Conservation (phyloP, 2,113 vertebrate genomes). For the Fukomys damarensis region DNA sequence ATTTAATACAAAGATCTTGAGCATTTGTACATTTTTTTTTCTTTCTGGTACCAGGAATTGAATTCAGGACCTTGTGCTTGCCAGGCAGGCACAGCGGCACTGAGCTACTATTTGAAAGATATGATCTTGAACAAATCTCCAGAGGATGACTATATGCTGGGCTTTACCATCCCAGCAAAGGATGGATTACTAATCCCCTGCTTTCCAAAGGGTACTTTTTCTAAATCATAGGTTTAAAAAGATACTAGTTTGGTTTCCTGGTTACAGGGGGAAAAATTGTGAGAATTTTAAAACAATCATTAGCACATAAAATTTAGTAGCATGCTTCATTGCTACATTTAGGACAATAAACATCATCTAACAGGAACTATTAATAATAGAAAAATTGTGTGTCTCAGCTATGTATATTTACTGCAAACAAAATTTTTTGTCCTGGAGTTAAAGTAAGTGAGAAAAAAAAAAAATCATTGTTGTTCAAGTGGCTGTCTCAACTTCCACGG, state of each 20-base stretch:
- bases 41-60: no score
- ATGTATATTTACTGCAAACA: neutral
- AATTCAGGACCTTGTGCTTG: no score
- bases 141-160: neutral
- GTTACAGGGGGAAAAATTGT: neutral
- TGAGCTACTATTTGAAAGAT: neutral
- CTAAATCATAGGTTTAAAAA: neutral
- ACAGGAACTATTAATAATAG: neutral
- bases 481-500: neutral
- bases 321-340: neutral
- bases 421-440: slow-evolving; percentile 14
- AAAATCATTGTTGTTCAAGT: neutral
- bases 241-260: neutral
- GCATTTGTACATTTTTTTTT: neutral
- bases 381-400: neutral
- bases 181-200: neutral
- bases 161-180: neutral
- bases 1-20: neutral
- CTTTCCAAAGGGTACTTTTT: slow-evolving; percentile 8
- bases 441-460: neutral
- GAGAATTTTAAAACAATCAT: neutral
- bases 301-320: neutral
- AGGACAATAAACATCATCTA: neutral
- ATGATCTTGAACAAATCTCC: neutral
- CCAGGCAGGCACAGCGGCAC: no score